Base-by-base conservation (phyloP, 2,888 invertebrate genomes). In the Stomorhina lunata region DNA sequence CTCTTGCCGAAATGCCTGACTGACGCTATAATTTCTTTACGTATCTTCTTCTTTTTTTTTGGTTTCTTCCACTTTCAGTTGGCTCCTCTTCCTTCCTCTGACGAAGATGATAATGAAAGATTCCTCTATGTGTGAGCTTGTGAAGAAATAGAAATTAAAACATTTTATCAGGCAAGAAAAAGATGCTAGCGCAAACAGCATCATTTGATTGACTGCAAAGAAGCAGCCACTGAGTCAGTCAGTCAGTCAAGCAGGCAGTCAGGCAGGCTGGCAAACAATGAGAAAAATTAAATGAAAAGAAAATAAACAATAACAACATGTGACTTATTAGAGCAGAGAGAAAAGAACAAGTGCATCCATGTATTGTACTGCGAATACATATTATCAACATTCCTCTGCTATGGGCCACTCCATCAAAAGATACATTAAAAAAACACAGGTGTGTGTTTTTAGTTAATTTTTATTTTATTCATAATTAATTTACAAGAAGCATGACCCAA, bases 261-360 rank as follows among this genome's bases (percentile, higher is more conserved):
- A 43, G 12, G n/a, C n/a, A n/a, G n/a, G n/a, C n/a, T n/a, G n/a
- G 17, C n/a, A 43, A 7, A 2, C n/a, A 43, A 43, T 43, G n/a
- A 17, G 32, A 55, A 57, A 7, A 68, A 37, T 2, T 37, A 25
- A 12, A 43, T 37, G 12, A 63, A 43, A 72, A 48, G 17, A 63
- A 75, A 55, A 65, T 48, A 79, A 83, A 83, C 69, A 75, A 79
- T 73, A 81, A 78, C 43, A 84, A 71, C 83, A 81, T 78, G 78
- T 73, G 81, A 78, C 72, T 78, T 78, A 83, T 80, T 78, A 81
- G 75, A 81, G 72, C 75, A 75, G 61, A 81, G 50, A 76, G 55
- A 25, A 71, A 73, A 59, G 73, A 65, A 57, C 59, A 71, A 76
- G 66, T 81, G 80, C 59, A 83, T 45, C n/a, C n/a, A n/a, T n/a